Conservation (phyloP, 2,797 vertebrate genomes). For the Myotis myotis region DNA sequence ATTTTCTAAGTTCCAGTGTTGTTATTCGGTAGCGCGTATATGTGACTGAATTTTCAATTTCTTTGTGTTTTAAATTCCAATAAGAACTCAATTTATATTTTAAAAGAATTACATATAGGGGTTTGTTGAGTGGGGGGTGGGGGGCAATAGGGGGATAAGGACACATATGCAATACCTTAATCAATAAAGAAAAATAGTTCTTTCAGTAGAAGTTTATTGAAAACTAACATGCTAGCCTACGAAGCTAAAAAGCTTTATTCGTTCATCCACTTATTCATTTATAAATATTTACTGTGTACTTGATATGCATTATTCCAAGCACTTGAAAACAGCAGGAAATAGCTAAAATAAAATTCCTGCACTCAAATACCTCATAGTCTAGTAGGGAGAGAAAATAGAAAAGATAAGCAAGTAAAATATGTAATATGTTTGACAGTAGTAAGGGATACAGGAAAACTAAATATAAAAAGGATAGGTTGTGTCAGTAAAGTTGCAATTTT, state of each 20-base stretch:
- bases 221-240: neutral
- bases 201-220: neutral
- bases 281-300: neutral
- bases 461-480: neutral
- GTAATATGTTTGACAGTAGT: neutral
- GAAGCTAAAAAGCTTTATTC: neutral
- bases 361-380: neutral
- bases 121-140: neutral
- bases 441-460: neutral
- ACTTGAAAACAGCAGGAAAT: neutral
- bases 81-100: neutral
- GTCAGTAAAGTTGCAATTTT: neutral
- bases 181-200: too few species aligned
- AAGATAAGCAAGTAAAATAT: neutral
- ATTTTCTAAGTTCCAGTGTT: neutral
- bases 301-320: neutral
- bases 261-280: neutral
- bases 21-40: neutral
- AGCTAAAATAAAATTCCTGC: neutral
- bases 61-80: conserved; percentile 9
- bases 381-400: neutral
- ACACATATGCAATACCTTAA: too few species aligned
- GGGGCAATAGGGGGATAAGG: too few species aligned
- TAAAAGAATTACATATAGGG: neutral
- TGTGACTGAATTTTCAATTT: neutral